Conservation (phyloP, 2,888 invertebrate genomes). For the Lamproptera curius region DNA sequence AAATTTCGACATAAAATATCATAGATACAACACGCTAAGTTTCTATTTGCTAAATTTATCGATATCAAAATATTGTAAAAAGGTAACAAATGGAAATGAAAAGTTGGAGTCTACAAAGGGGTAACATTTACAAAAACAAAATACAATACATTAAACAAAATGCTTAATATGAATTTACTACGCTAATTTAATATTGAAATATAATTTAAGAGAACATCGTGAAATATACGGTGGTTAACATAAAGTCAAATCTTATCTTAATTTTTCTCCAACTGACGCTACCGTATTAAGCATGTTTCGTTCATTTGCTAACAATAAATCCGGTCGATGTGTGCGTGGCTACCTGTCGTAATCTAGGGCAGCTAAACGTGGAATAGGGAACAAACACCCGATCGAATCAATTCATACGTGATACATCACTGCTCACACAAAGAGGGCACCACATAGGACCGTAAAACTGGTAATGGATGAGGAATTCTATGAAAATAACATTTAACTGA, state of each 20-base stretch:
- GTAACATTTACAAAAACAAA: too few relatives aligned
- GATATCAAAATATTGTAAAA: too few relatives aligned
- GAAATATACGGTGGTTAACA: too few relatives aligned
- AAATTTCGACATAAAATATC: too few relatives aligned
- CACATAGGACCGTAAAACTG: background rate
- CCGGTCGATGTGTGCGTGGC: conserved; percentile 56
- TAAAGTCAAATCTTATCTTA: conserved; percentile 11
- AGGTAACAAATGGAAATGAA: too few relatives aligned
- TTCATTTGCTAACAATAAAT: conserved; percentile 42
- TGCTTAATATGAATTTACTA: too few relatives aligned
- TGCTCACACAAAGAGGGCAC: conserved; percentile 24
- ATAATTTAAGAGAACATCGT: too few relatives aligned
- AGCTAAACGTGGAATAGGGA: conserved; percentile 47
- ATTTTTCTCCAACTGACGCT: conserved; percentile 20
- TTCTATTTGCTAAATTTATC: too few relatives aligned
- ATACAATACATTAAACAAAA: too few relatives aligned
- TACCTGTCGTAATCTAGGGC: conserved; percentile 56
- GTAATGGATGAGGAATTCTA: conserved; percentile 32
- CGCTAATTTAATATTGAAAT: too few relatives aligned
- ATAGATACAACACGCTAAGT: too few relatives aligned
- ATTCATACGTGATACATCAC: conserved; percentile 54
- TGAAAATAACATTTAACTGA: conserved; percentile 28
- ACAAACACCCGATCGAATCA: conserved; percentile 36
- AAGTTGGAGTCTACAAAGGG: too few relatives aligned
- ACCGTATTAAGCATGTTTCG: conserved; percentile 31